Conservation (phyloP, 2,113 vertebrate species). For the Peromyscus polionotus region DNA sequence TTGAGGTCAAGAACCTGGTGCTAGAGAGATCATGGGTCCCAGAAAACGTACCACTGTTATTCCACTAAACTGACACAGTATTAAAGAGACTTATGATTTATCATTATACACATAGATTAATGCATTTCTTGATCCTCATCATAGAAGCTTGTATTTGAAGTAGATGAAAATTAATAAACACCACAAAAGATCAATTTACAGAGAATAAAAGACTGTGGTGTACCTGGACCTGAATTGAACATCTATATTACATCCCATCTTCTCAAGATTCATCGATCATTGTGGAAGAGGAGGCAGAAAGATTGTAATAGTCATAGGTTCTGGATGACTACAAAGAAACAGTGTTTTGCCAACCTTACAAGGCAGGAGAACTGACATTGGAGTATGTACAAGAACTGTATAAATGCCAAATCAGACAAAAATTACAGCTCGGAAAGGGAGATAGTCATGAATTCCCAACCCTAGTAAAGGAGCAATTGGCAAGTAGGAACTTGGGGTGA, state of each 20-base stretch:
- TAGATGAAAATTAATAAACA: neutral
- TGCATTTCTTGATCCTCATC: too few relatives aligned
- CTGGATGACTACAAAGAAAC: neutral
- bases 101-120: too few relatives aligned
- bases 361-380: neutral
- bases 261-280: neutral
- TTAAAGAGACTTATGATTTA: neutral
- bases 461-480: too few relatives aligned
- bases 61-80: neutral
- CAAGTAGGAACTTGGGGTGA: too few relatives aligned
- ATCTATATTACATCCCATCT: neutral
- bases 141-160: neutral
- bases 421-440: neutral
- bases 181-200: neutral
- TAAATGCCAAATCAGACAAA: neutral
- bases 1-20: neutral
- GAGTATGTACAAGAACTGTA: neutral
- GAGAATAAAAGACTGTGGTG: neutral
- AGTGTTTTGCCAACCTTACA: neutral
- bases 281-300: neutral
- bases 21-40: neutral
- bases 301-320: neutral
- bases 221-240: neutral
- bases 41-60: neutral
- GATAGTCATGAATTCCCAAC: neutral